Evolutionary conservation across 2,797 vertebrate species (phyloP), one percentile per base, ranked within the genome.

Genomic region (Tachyglossus aculeatus): DNA sequence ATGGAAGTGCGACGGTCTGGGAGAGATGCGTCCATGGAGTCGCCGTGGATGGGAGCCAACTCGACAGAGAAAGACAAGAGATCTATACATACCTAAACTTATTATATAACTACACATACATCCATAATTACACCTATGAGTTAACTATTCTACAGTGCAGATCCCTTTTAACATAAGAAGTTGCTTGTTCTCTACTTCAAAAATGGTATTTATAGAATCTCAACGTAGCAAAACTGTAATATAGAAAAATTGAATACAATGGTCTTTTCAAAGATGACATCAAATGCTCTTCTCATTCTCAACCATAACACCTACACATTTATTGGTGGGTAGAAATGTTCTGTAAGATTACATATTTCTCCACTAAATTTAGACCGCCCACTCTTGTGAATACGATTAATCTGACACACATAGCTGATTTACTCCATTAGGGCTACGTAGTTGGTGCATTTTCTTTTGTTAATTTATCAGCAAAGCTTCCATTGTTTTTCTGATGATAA

Each of bases 401-500:
- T 57, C 84, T 73, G 74, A 24, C 44, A 21, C 70, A 45, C 52
- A 74, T 69, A 81, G 71, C 1, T 32, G 50, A 79, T 81, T 80
- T 71, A 69, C 78, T 69, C 53, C 71, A 66, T 78, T 75, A 76
- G 32, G 67, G 69, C 73, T 76, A 67, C 81, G 45, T 50, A 9
- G 16, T 36, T 66, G 71, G 62, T 77, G 50, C 29, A 44, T 78
- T 84, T 88, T 88, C 85, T 86, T 84, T 81, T 85, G 80, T 81
- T 77, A 74, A 77, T 83, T 87, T 88, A 89, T 82, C 81, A 84
- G 87, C 74, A 81, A 55, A 48, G 63, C 5, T 76, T 76, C 84
- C 86, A 87, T 89, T 86, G 85, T 91, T 86, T 90, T 82, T 60
- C 80, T 59, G 59, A 80, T 85, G 87, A 88, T 83, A 83, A 85